Evolutionary conservation across 2,797 vertebrate species (phyloP).

Genomic region (Poeciliopsis presidionis): DNA sequence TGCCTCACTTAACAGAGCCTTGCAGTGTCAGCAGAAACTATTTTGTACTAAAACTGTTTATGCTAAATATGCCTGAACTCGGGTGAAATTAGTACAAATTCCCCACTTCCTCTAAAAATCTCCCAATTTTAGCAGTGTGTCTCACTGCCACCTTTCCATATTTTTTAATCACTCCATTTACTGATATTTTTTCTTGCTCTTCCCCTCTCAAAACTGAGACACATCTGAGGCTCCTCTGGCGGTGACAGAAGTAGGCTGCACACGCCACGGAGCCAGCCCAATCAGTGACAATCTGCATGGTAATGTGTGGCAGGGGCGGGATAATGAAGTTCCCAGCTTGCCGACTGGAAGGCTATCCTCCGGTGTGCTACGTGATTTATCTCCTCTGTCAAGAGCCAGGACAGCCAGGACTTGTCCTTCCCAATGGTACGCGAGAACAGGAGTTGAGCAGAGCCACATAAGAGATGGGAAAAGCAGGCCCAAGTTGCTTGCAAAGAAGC

Average conservation of each 20-base stretch:
- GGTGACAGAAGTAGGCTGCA: conserved; percentile 95
- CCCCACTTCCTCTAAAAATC: conserved; percentile 58
- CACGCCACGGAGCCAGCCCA: conserved; percentile 84
- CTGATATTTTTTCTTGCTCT: conserved; percentile 33
- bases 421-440: conserved; percentile 87
- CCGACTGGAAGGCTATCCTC: conserved; percentile 97
- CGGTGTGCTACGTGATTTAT: conserved; percentile 98
- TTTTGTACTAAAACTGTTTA: conserved; percentile 15
- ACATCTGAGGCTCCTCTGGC: conserved; percentile 84
- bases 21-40: conserved; percentile 53
- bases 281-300: conserved; percentile 96
- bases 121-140: conserved; percentile 35
- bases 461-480: conserved; percentile 66
- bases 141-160: conserved; percentile 47
- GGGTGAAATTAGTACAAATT: conserved; percentile 33
- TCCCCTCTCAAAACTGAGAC: conserved; percentile 80
- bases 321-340: conserved; percentile 99
- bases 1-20: conserved; percentile 48
- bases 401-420: conserved; percentile 97
- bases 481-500: conserved; percentile 67
- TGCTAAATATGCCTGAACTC: conserved; percentile 24
- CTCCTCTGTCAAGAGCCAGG: conserved; percentile 98
- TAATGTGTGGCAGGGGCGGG: conserved; percentile 96
- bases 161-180: conserved; percentile 14
- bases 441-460: conserved; percentile 83